Evolutionary conservation across 2,797 vertebrate genomes (phyloP).

Genomic region (Falco columbarius): DNA sequence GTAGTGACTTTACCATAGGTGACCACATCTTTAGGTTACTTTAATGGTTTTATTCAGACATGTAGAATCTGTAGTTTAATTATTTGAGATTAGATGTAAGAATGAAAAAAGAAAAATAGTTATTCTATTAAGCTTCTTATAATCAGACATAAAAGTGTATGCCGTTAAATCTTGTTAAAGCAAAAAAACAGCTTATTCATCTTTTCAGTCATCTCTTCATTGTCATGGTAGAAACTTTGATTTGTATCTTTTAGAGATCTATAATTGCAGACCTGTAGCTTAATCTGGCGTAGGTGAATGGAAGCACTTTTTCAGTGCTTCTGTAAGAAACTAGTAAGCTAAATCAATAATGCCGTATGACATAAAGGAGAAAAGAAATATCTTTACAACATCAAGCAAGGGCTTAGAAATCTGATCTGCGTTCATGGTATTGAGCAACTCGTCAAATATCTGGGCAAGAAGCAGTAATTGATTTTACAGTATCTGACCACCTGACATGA

Average conservation of each 20-base stretch:
- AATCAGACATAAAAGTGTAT: neutral
- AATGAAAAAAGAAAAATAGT: fast-evolving
- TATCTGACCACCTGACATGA: neutral
- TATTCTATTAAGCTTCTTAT: neutral
- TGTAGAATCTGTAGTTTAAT: neutral
- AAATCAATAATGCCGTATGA: neutral
- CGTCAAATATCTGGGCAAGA: neutral
- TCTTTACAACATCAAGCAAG: neutral
- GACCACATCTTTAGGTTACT: neutral
- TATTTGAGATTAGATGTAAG: neutral
- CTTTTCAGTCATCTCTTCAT: neutral
- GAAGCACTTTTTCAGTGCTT: neutral
- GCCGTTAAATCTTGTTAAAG: neutral
- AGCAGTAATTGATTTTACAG: neutral
- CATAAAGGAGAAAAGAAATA: neutral
- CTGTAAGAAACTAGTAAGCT: neutral
- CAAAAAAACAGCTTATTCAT: neutral
- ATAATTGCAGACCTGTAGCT: neutral
- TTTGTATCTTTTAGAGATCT: neutral
- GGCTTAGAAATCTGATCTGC: neutral
- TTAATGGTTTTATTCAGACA: neutral
- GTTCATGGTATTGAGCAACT: neutral
- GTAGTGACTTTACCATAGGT: neutral
- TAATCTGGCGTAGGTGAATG: neutral
- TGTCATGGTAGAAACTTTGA: neutral